Conservation (phyloP, 37 sponge, comb jelly and placozoan genomes). For the Ephydatia muelleri region DNA sequence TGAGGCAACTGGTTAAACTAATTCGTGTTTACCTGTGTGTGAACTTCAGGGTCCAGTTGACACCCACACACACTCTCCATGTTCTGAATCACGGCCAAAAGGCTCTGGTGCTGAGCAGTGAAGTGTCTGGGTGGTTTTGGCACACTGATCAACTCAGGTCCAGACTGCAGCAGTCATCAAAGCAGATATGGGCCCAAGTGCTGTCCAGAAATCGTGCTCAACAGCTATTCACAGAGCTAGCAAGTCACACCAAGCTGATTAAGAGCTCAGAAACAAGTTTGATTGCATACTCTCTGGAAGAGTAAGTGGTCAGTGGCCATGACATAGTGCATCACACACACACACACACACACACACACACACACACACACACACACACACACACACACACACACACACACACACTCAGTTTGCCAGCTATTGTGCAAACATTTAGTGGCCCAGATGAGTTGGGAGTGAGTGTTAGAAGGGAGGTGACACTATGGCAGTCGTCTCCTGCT, state of each 20-base stretch:
- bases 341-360: not conserved
- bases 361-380: not conserved
- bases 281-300: slow-evolving; percentile 34
- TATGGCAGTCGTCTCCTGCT: slow-evolving; percentile 15
- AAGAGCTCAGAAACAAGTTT: too few species aligned
- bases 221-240: slow-evolving; percentile 20
- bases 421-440: slow-evolving; percentile 22
- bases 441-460: not conserved
- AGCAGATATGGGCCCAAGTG: slow-evolving; percentile 25
- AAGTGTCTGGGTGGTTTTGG: slow-evolving; percentile 60
- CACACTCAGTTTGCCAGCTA: slow-evolving; percentile 20
- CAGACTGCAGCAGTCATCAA: slow-evolving; percentile 8
- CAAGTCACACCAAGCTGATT: not conserved
- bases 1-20: not conserved
- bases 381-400: not conserved
- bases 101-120: slow-evolving; percentile 25
- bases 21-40: not conserved
- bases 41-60: slow-evolving; percentile 16
- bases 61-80: slow-evolving; percentile 22
- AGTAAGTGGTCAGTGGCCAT: slow-evolving; percentile 27
- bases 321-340: not conserved
- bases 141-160: slow-evolving; percentile 36
- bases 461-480: slow-evolving; percentile 3
- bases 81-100: slow-evolving; percentile 17
- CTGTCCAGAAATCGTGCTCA: not conserved